A percentile compares a stretch with the other conserved stretches of the same genome.
phyloP scores from a whole-genome alignment of 2,797 vertebrate species.

The Molossus alvarezi region DNA sequence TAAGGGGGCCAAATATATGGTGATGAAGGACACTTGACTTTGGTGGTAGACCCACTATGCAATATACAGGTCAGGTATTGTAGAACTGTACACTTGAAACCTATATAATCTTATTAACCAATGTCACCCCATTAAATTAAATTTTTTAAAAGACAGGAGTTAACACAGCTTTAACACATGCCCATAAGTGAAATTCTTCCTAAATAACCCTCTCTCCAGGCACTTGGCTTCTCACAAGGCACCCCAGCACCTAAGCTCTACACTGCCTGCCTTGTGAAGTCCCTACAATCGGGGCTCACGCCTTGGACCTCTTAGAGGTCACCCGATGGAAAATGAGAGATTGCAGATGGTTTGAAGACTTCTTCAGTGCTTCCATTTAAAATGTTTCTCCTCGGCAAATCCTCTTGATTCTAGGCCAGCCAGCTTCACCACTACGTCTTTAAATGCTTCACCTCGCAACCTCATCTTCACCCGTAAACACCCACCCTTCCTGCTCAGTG shows the following conservation, averaged over 20 bases:
- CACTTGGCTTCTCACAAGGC: neutral
- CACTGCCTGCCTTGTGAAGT: neutral
- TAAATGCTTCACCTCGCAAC: neutral
- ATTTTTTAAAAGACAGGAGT: neutral
- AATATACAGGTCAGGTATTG: neutral
- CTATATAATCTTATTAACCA: neutral
- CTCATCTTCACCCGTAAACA: neutral
- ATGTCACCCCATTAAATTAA: neutral
- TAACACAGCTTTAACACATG: neutral
- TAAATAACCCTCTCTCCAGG: neutral
- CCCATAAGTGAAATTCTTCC: neutral
- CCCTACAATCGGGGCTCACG: neutral
- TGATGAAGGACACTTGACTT: neutral
- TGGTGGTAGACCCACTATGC: neutral
- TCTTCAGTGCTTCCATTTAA: conserved; percentile 46
- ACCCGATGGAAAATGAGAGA: neutral
- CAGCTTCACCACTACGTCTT: neutral
- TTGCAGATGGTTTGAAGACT: neutral
- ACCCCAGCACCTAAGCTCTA: neutral
- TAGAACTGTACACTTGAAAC: neutral
- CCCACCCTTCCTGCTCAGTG: neutral
- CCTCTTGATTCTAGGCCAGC: conserved; percentile 28
- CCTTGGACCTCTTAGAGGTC: neutral
- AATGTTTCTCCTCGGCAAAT: conserved; percentile 33
- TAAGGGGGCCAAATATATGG: neutral